A percentile compares a stretch with the other conserved stretches of the same genome.
These are phyloP conservation scores for Nemotelus nigrinus DNA, from an alignment of 2,888 invertebrate species.

Conservation along the genomic window DNA sequence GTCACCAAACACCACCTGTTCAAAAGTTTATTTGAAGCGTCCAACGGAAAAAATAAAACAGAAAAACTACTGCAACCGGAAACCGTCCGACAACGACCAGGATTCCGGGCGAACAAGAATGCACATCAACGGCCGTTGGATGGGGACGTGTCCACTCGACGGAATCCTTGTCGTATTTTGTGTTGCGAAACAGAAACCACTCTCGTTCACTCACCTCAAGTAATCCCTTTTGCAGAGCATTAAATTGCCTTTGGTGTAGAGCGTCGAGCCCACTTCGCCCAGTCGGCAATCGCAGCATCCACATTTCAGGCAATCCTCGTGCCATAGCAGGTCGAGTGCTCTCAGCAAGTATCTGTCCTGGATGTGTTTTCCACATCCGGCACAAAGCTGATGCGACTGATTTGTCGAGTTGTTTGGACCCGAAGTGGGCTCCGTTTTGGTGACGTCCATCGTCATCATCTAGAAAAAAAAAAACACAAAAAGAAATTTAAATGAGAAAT, in stretches of 20 bases:
- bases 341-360: constrained; percentile 90
- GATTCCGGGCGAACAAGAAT: not conserved
- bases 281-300: constrained; percentile 97
- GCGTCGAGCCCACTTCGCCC: constrained; percentile 94
- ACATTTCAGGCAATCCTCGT: constrained; percentile 97
- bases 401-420: constrained; percentile 64
- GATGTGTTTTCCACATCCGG: constrained; percentile 94
- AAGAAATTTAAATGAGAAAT: not conserved
- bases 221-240: constrained; percentile 96
- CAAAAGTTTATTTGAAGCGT: not conserved
- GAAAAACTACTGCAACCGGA: not conserved
- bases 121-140: not conserved
- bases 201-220: constrained; percentile 76
- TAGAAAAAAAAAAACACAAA: constrained; percentile 50
- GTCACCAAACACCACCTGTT: not conserved
- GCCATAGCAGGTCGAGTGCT: constrained; percentile 94
- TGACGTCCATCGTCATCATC: constrained; percentile 90
- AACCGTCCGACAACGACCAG: not conserved
- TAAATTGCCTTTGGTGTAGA: constrained; percentile 94
- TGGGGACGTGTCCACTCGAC: not conserved
- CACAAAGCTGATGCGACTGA: constrained; percentile 77
- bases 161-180: constrained; percentile 29
- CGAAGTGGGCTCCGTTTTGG: constrained; percentile 75
- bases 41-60: not conserved
- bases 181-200: not conserved